Base-by-base conservation (phyloP, 2,797 vertebrate genomes). In the Crenuchus spilurus region DNA sequence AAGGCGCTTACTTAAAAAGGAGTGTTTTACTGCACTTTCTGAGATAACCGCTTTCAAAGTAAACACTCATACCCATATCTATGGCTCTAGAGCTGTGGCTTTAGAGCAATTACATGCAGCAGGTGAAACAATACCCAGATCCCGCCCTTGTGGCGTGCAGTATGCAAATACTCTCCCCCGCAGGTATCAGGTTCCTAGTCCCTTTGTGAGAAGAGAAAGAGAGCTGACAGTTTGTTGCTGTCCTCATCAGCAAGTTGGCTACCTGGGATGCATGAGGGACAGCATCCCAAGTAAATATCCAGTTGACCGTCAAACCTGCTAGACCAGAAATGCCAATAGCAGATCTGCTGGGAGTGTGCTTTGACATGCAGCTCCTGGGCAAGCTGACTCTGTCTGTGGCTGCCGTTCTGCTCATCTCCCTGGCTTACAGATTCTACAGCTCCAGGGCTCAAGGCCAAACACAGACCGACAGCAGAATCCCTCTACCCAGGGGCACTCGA, bases 281-380 rank as follows among this genome's bases (percentile, higher is more conserved):
- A 77, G 51, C 66, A 73, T 81, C 86, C 66, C 77, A 64, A 87
- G 86, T 85, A 84, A 83, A 49, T 77, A 41, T 49, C 79, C 74
- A 64, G 60, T 2, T 28, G 49, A 74, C 71, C 60, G 78, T 57
- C 14, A 70, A 61, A 73, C 63, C 73, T 62, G 16, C 46, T 13
- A 58, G 70, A 74, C 16, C 82, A 84, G 81, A 84, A 16, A 93
- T 94, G 92, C 86, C 90, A 66, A 87, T 90, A 26, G 88, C 85
- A 13, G 89, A 92, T 35, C 86, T 91, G 75, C 64, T 84, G 65
- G 88, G 83, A 83, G 88, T 93, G 78, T 91, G 90, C 62, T 89
- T 90, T 72, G 95, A 96, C 87, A 97, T 96, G 95, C 93, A 91
- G 88, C 92, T 96, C 74, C 84, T 92, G 0, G 84, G 94, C 80